Evolutionary conservation across 2,888 invertebrate genomes (phyloP), one percentile per base, ranked within the genome.

Genomic region (Eilema griseolum): DNA sequence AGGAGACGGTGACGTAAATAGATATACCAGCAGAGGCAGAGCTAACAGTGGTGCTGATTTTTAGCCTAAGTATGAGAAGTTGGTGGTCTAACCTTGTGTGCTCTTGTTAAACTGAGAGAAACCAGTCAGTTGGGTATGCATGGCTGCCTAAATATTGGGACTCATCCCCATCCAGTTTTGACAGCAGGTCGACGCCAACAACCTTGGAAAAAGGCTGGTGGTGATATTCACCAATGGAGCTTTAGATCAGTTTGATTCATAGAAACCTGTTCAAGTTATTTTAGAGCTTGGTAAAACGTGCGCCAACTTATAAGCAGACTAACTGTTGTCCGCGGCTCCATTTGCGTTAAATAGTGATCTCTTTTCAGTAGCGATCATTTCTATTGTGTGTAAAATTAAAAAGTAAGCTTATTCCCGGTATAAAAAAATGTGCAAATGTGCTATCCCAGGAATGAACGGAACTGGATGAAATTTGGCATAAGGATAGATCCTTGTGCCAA

Each of bases 141-240:
- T 10, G 28, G 46, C 20, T 28, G 23, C 7, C 10, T 52, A 26
- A 64, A 71, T 63, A 60, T 31, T 46, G 33, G 23, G 31, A 69
- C 41, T 68, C 41, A 72, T 37, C 63, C 62, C 14, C 59, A 69
- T 56, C 59, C 65, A 52, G 62, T 60, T 68, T 65, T 62, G n/a
- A 46, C 57, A 64, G 59, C 37, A 16, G 56, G 33, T 62, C 56
- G 69, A 37, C 46, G 63, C 69, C 66, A 72, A 68, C 60, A 69
- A 37, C 67, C 67, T 68, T 71, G 26, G 41, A 71, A 65, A 65
- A 67, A 71, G 33, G 28, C 71, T 71, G 46, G 57, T 20, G 70
- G 66, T 62, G 70, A 31, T 59, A 28, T 31, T 20, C 31, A 28
- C 24, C 28, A 24, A 31, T 61, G 28, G 20, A 16, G 28, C 7